Conservation (phyloP, 2,797 vertebrate species). For the Uromys caudimaculatus region DNA sequence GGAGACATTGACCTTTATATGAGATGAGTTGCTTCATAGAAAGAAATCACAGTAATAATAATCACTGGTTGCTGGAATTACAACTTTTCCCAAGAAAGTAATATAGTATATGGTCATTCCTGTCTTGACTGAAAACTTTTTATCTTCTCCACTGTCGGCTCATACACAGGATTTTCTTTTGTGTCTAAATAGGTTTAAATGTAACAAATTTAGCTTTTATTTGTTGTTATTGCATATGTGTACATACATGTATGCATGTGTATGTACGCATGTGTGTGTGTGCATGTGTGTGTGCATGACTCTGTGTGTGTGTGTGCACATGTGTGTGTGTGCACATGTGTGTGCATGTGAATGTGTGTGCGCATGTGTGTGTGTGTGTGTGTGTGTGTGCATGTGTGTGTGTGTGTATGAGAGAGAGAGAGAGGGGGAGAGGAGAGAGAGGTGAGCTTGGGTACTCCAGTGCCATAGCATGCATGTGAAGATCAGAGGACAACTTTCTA, state of each 20-base stretch:
- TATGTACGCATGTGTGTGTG: neutral
- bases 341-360: neutral
- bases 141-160: neutral
- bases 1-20: neutral
- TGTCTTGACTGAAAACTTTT: neutral
- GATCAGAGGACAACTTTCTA: neutral
- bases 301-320: neutral
- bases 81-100: neutral
- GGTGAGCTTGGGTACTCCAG: neutral
- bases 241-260: neutral
- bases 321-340: neutral
- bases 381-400: neutral
- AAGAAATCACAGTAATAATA: neutral
- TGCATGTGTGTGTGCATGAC: neutral
- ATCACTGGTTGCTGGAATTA: neutral
- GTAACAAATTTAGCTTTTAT: neutral
- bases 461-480: neutral
- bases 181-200: neutral
- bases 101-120: neutral
- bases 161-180: neutral
- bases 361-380: neutral
- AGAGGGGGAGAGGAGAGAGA: neutral
- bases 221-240: neutral
- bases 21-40: neutral
- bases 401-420: too few relatives aligned